phyloP scores from a whole-genome alignment of 1,140 invertebrate species.

The Lasaia peninsularis region DNA sequence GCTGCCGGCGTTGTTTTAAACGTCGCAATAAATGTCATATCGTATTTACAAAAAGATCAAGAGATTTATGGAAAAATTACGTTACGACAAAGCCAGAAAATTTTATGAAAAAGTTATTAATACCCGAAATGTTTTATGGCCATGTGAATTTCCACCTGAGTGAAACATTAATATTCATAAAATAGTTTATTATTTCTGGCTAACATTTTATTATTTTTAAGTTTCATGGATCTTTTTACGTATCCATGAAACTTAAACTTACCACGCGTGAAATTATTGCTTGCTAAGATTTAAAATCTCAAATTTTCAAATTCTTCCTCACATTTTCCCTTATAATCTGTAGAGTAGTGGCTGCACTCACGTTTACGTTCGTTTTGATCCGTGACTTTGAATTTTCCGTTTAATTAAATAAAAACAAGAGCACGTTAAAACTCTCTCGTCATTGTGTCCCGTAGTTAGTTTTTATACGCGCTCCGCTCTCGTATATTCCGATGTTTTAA shows the following conservation, averaged over 20 bases:
- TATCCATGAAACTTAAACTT: too few relatives aligned
- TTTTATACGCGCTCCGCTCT: conserved; percentile 34
- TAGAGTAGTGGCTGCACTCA: conserved; percentile 2
- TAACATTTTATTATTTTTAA: too few relatives aligned
- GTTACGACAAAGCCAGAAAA: not conserved
- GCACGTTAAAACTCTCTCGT: conserved; percentile 46
- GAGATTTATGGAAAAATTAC: not conserved
- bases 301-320: too few relatives aligned
- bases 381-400: conserved; percentile 52
- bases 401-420: conserved; percentile 67
- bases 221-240: too few relatives aligned
- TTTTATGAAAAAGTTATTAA: not conserved
- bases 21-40: not conserved
- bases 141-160: not conserved
- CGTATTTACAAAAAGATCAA: not conserved
- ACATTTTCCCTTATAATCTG: too few relatives aligned
- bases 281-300: too few relatives aligned
- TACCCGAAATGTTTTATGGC: not conserved
- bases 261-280: too few relatives aligned
- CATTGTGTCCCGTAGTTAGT: conserved; percentile 44
- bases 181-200: too few relatives aligned
- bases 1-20: not conserved
- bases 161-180: not conserved
- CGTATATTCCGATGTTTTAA: conserved; percentile 39
- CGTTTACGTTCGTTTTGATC: conserved; percentile 30